A percentile compares a stretch with the other conserved stretches of the same genome.
Conservation (phyloP, 1,140 invertebrate species). For the Drosophila neocordata region DNA sequence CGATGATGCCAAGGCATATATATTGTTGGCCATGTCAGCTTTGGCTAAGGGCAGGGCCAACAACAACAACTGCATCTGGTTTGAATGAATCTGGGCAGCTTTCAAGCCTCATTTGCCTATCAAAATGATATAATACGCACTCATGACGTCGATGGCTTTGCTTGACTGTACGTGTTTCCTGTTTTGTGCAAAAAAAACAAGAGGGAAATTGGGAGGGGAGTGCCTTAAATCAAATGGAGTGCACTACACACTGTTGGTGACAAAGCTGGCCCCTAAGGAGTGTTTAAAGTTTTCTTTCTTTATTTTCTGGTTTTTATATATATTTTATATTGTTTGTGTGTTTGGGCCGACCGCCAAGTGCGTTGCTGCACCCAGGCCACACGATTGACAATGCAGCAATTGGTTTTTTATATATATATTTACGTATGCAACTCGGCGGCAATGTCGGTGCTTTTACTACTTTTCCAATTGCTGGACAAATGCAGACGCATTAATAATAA, state of each 20-base stretch:
- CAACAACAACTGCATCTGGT: conserved; percentile 36
- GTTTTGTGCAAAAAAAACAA: conserved; percentile 43
- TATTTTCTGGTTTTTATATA: conserved; percentile 10
- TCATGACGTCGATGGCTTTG: conserved; percentile 62
- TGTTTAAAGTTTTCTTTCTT: conserved; percentile 25
- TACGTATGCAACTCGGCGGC: conserved; percentile 34
- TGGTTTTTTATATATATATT: conserved; percentile 13
- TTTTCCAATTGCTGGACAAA: conserved; percentile 55
- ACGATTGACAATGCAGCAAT: conserved; percentile 14
- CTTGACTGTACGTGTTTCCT: conserved; percentile 62
- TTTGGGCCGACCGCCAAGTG: conserved; percentile 32
- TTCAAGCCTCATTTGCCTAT: conserved; percentile 79
- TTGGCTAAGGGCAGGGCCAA: conserved; percentile 42
- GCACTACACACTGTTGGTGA: conserved; percentile 55
- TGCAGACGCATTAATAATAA: conserved; percentile 65
- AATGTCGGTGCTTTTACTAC: conserved; percentile 54
- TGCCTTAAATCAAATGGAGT: conserved; percentile 51
- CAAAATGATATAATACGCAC: conserved; percentile 76
- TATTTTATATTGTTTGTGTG: too few relatives aligned
- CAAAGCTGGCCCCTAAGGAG: conserved; percentile 49
- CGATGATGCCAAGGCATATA: not conserved
- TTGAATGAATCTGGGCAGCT: conserved; percentile 50
- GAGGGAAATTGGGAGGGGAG: conserved; percentile 33
- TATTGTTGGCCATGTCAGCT: conserved; percentile 23
- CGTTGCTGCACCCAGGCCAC: conserved; percentile 57